Percentiles rank a stretch among this genome's conserved stretches.
These are phyloP conservation scores for Cartodere bifasciata DNA, from an alignment of 2,888 invertebrate genomes.

Conservation along the genomic window DNA sequence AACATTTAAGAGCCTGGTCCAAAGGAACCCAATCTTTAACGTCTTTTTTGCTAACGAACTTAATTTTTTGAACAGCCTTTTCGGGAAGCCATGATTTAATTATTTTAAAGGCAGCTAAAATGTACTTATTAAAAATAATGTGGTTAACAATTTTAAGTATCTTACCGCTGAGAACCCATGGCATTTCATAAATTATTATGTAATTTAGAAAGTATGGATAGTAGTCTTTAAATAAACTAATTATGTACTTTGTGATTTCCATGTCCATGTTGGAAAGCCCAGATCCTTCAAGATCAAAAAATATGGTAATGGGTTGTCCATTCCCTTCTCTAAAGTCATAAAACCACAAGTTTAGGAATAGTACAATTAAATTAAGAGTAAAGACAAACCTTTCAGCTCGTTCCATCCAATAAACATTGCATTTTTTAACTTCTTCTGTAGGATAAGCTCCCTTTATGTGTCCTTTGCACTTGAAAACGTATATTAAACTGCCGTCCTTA, in stretches of 20 bases:
- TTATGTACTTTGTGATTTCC: constrained; percentile 80
- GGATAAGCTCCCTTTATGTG: constrained; percentile 68
- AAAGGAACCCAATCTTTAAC: constrained; percentile 61
- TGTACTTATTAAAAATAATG: constrained; percentile 3
- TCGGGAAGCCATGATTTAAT: constrained; percentile 79
- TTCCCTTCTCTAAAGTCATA: constrained; percentile 47
- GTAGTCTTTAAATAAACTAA: constrained; percentile 74
- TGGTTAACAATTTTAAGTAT: constrained; percentile 7
- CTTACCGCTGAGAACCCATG: constrained; percentile 80
- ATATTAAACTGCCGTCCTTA: constrained; percentile 60
- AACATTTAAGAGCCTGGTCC: constrained; percentile 60
- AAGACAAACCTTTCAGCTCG: constrained; percentile 49
- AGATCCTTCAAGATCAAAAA: constrained; percentile 85
- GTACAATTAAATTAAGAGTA: neutral
- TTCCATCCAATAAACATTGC: constrained; percentile 80
- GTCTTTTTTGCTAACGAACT: constrained; percentile 64
- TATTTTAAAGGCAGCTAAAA: constrained; percentile 74
- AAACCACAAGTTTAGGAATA: constrained; percentile 4
- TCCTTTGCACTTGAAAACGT: constrained; percentile 70
- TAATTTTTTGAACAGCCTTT: constrained; percentile 79
- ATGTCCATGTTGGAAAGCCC: constrained; percentile 83
- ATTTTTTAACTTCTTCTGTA: constrained; percentile 61
- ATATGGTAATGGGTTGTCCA: constrained; percentile 65
- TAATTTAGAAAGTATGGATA: constrained; percentile 82
- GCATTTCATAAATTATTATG: constrained; percentile 85